Percentiles rank a stretch among this genome's conserved stretches.
Evolutionary conservation across 64 coral and sea anemone genomes (phyloP).

Genomic region (Actinia tenebrosa): DNA sequence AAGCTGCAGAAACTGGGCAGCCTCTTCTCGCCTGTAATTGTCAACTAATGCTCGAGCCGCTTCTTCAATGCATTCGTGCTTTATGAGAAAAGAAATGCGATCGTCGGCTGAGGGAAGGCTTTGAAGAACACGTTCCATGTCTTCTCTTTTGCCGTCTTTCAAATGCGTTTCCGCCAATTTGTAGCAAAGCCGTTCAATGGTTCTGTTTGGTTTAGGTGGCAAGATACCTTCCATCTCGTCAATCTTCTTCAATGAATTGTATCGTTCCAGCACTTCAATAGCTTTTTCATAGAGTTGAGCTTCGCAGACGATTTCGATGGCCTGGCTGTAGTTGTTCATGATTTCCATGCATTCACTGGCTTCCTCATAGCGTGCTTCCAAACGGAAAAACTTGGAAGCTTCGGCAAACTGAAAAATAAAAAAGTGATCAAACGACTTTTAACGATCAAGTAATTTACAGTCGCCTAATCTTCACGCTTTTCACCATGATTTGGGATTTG

Average conservation of each 20-base stretch:
- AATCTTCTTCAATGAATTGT: constrained; percentile 1
- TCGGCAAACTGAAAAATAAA: constrained; percentile 58
- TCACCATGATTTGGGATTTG: neutral
- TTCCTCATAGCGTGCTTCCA: constrained; percentile 42
- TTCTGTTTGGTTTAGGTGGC: constrained; percentile 61
- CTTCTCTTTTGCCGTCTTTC: constrained; percentile 18
- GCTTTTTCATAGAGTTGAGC: constrained; percentile 63
- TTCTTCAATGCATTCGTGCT: constrained; percentile 35
- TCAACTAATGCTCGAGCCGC: constrained; percentile 50
- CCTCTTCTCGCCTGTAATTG: constrained; percentile 48
- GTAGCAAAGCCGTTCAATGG: constrained; percentile 67
- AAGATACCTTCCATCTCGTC: constrained; percentile 33
- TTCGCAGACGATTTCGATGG: constrained; percentile 60
- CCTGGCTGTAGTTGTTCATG: constrained; percentile 63
- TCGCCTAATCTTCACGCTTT: too few relatives aligned
- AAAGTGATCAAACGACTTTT: neutral
- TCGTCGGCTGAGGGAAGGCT: constrained; percentile 54
- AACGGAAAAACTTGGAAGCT: constrained; percentile 48
- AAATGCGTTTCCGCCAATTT: constrained; percentile 63
- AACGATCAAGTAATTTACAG: neutral
- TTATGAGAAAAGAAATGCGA: constrained; percentile 70
- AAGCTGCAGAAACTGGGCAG: constrained; percentile 33
- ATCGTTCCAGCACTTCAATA: constrained; percentile 57
- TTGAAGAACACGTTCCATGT: constrained; percentile 62
- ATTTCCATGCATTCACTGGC: constrained; percentile 73